Evolutionary conservation across 2,113 vertebrate genomes (phyloP), one percentile per base, ranked within the genome.

Genomic region (Rhea americana): DNA sequence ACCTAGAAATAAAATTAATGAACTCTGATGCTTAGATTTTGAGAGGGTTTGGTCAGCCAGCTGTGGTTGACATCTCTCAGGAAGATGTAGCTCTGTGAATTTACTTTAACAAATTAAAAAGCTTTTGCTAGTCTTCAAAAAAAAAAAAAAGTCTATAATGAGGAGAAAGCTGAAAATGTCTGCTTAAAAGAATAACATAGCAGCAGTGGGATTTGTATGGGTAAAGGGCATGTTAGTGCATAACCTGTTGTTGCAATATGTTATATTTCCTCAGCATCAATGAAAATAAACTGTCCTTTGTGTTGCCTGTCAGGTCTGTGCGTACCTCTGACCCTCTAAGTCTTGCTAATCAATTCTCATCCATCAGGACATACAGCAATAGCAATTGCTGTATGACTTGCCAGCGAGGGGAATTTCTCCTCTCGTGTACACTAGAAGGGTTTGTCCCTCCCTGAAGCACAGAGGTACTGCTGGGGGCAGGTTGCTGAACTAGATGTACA

Each of bases 321-420:
- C 9, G 0, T 84, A 78, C 77, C 83, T 89, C 77, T 93, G 93
- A 90, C 89, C 88, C 90, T 90, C 88, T 28, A 61, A 67, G 66
- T 45, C 92, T 80, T 87, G 48, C 58, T 85, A 73, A 92, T 91
- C 93, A 88, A 84, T 91, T 94, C 85, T 84, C 35, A 91, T 95
- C 88, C 93, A 43, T 95, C 90, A 94, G 77, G 37, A 41, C 82
- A 67, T 63, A 56, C 25, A 47, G 65, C 88, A 85, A 89, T 78
- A 47, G 65, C 88, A 85, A 89, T 78, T 67, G 68, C 80, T 67
- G 25, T 90, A 7, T 77, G 79, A 62, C 58, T 90, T 90, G 79
- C 85, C 71, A 21, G 76, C 50, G 85, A 95, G 59, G 62, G 62
- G 43, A 86, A 84, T 79, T 94, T 90, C 58, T 91, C 51, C 28